Evolutionary conservation across 1,140 invertebrate species (phyloP).

Genomic region (Anoplophora glabripennis): DNA sequence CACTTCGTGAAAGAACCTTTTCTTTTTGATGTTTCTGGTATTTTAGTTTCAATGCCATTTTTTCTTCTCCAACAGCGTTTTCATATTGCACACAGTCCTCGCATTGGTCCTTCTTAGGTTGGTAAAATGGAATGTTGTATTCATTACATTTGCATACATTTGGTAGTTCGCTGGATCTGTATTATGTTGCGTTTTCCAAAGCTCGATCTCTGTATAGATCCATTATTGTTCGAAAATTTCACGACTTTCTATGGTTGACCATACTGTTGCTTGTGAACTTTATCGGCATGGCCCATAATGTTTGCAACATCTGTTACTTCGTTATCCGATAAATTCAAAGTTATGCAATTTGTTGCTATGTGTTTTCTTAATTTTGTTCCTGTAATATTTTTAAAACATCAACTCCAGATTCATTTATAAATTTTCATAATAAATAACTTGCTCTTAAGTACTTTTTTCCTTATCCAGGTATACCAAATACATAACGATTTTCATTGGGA

Average conservation of each 20-base stretch:
- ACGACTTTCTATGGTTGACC: not conserved
- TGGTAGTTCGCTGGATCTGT: not conserved
- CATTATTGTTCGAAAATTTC: not conserved
- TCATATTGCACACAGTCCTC: slow-evolving; percentile 24
- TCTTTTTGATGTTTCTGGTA: slow-evolving; percentile 21
- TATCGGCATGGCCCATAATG: not conserved
- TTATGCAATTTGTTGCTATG: slow-evolving; percentile 2
- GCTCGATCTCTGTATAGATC: no score
- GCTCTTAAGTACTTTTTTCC: not conserved
- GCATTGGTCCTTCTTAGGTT: slow-evolving; percentile 30
- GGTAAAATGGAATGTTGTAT: slow-evolving; percentile 4
- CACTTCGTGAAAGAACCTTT: slow-evolving; percentile 34
- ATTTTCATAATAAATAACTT: slow-evolving; percentile 1
- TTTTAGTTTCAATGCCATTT: slow-evolving; percentile 6
- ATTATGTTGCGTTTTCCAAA: not conserved
- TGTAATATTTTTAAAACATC: not conserved
- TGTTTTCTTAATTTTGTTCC: slow-evolving; percentile 2
- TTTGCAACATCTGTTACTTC: not conserved
- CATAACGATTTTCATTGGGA: not conserved
- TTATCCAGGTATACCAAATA: not conserved
- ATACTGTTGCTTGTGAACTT: slow-evolving; percentile 2
- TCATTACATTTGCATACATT: no score
- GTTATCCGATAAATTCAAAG: not conserved
- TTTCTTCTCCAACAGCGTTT: no score
- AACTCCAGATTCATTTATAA: not conserved